Evolutionary conservation across 2,797 vertebrate genomes (phyloP), one percentile per base, ranked within the genome.

Genomic region (Lepus oiostolus): DNA sequence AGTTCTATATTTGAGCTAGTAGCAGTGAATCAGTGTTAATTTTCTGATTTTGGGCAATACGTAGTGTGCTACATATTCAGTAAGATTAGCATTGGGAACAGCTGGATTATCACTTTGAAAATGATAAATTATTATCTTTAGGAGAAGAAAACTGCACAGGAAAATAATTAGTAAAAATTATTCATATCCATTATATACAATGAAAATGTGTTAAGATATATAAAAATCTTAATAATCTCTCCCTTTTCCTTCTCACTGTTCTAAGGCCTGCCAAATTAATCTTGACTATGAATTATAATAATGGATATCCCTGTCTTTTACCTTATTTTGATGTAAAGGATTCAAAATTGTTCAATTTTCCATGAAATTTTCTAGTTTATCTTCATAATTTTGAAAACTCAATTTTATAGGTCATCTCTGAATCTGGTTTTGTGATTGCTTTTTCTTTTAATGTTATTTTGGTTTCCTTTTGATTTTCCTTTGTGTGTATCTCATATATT

Each of bases 91-190:
- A 62, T 47, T 75, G 21, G 52, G 47, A 87, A 62, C 82, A 91
- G 70, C 58, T 79, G 12, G 76, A 79, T 79, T 79, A 58, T 79
- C 54, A 62, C 17, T 79, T 12, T n/a, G 21, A 79, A 21, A 79
- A 79, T 12, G 30, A 60, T 80, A 38, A 80, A 38, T n/a, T 82
- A 16, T 35, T 50, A 81, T 38, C n/a, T 60, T 32, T 86, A 17
- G 70, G 58, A 87, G 54, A 87, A 91, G 77, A 83, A 70, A 9
- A 28, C 77, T 63, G 50, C 42, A 28, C 4, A 42, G 62, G 76
- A 91, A 85, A 75, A 22, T 79, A 86, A 52, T 74, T 74, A 84
- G 21, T 79, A 8, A 85, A 88, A 92, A 30, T 30, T 89, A 68
- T 67, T 32, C 63, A 62, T 88, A 65, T 83, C 77, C 21, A 16